These are phyloP conservation scores for Dicrurus megarhynchus DNA, from an alignment of 2,113 vertebrate species.

Conservation along the genomic window DNA sequence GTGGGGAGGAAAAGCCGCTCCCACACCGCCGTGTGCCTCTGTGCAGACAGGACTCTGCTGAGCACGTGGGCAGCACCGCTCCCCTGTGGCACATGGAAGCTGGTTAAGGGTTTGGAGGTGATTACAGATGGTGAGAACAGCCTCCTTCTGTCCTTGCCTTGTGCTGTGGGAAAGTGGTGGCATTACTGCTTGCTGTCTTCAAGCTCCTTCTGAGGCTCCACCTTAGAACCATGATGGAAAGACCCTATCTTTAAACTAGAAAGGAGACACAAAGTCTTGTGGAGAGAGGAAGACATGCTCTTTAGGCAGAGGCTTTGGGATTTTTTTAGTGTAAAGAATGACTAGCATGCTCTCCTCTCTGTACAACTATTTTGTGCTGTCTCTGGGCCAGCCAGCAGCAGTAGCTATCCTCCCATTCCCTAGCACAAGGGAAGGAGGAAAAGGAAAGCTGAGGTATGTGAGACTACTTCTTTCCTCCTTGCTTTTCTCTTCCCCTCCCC, in stretches of 20 bases:
- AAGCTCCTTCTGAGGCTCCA: not conserved
- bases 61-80: accelerated
- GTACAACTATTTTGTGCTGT: not conserved
- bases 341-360: not conserved
- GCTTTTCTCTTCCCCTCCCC: not conserved
- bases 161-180: not conserved
- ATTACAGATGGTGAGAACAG: not conserved
- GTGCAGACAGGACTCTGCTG: not conserved
- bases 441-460: not conserved
- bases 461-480: not conserved
- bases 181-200: not conserved
- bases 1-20: not conserved
- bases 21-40: accelerated
- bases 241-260: not conserved
- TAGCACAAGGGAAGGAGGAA: not conserved
- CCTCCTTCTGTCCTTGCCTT: not conserved
- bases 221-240: not conserved
- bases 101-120: not conserved
- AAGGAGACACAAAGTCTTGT: not conserved
- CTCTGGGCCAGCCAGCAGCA: not conserved
- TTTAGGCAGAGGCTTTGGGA: not conserved
- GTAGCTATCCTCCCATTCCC: not conserved
- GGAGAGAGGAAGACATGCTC: not conserved
- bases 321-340: not conserved
- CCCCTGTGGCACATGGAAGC: not conserved